Evolutionary conservation across 2,888 invertebrate genomes (phyloP).

Genomic region (Hirtodrosophila duncani): DNA sequence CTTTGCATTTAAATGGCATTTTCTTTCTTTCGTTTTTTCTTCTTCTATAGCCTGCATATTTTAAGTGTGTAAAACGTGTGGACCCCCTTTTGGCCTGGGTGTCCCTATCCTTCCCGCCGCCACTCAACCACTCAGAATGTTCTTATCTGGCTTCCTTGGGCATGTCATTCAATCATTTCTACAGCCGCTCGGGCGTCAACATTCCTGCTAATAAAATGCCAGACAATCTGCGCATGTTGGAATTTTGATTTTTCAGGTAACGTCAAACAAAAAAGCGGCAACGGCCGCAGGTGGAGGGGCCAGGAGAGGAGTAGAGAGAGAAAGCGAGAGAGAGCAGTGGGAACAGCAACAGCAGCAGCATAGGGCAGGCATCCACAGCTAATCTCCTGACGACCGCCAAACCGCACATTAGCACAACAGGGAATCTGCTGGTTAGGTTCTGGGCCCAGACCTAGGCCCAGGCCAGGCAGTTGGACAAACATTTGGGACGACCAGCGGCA

Average conservation of each 20-base stretch:
- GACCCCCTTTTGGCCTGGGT: neutral
- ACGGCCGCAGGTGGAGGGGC: neutral
- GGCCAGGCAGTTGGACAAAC: slow-evolving; percentile 33
- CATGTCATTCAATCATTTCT: slow-evolving; percentile 69
- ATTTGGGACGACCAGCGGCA: slow-evolving; percentile 40
- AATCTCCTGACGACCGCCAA: slow-evolving; percentile 59
- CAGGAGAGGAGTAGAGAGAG: neutral
- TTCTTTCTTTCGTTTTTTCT: slow-evolving; percentile 30
- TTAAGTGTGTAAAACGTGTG: slow-evolving; percentile 40
- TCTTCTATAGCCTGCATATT: slow-evolving; percentile 43
- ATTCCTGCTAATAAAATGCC: slow-evolving; percentile 68
- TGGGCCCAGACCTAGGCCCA: neutral
- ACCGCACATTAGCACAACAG: slow-evolving; percentile 65
- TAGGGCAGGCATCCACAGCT: slow-evolving; percentile 36
- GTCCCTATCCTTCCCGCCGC: neutral
- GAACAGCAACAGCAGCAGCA: slow-evolving; percentile 9
- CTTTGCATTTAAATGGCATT: slow-evolving; percentile 67
- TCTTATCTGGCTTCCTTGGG: slow-evolving; percentile 39
- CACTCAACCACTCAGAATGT: no score
- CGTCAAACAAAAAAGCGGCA: slow-evolving; percentile 14
- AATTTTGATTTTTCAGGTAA: slow-evolving; percentile 64
- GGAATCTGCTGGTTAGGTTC: slow-evolving; percentile 2
- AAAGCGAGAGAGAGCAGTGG: neutral
- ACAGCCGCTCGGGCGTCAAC: slow-evolving; percentile 57
- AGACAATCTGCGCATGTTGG: slow-evolving; percentile 66